phyloP scores from a whole-genome alignment of 2,113 vertebrate genomes.

The Catharus minimus region DNA sequence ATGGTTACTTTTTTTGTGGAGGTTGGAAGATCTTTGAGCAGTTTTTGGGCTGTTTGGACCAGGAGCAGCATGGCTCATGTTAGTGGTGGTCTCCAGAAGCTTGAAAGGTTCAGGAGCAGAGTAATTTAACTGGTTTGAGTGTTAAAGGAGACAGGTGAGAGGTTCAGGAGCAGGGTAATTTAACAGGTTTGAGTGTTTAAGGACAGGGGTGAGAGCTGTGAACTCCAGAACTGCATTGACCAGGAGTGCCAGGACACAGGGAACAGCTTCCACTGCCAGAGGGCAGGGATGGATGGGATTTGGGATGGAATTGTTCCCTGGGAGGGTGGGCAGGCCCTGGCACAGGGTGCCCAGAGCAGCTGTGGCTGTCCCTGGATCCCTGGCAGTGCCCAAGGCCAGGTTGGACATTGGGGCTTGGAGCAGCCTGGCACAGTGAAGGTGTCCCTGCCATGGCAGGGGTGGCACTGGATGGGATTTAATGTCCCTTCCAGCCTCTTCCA shows the following conservation, averaged over 20 bases:
- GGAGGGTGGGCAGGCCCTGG: not conserved
- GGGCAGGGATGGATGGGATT: not conserved
- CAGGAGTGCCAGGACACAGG: not conserved
- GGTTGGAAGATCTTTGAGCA: not conserved
- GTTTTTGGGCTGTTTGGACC: not conserved
- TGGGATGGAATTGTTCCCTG: not conserved
- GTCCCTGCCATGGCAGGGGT: not conserved
- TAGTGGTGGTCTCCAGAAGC: not conserved
- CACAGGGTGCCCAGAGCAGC: not conserved
- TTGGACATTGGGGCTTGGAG: not conserved
- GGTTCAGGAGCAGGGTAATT: not conserved
- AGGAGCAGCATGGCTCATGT: not conserved
- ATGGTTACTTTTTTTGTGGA: not conserved
- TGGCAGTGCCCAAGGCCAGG: not conserved
- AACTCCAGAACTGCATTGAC: not conserved
- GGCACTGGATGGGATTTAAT: accelerated
- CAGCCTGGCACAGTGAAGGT: accelerated
- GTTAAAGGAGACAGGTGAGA: not conserved
- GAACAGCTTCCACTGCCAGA: not conserved
- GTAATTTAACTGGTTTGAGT: not conserved
- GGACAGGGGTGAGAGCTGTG: not conserved
- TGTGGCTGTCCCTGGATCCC: not conserved
- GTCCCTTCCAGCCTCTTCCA: too few relatives aligned
- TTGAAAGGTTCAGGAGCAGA: not conserved
- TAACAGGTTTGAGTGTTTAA: not conserved